Conservation (phyloP, 2,113 vertebrate genomes). For the Dascyllus trimaculatus region DNA sequence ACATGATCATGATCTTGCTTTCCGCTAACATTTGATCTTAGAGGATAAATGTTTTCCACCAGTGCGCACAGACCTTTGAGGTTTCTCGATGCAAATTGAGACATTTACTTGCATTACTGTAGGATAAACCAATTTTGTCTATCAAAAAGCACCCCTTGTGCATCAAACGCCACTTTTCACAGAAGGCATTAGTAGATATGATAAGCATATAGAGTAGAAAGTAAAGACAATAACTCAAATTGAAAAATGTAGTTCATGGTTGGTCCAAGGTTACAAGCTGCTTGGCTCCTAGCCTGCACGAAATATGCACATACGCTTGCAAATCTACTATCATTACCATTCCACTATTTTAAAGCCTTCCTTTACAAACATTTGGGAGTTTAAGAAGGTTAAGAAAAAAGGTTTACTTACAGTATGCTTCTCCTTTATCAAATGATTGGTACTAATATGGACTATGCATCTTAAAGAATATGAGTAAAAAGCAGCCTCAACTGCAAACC, state of each 20-base stretch:
- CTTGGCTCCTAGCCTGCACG: not conserved
- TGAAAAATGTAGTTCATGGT: not conserved
- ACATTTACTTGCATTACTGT: not conserved
- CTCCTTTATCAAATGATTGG: not conserved
- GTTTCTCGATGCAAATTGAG: not conserved
- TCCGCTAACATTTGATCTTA: too few relatives aligned
- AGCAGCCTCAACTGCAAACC: not conserved
- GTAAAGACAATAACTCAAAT: not conserved
- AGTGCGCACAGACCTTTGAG: too few relatives aligned
- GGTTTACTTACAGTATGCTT: not conserved
- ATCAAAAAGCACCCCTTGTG: not conserved
- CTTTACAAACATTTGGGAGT: not conserved
- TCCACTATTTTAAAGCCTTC: not conserved
- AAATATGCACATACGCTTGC: too few relatives aligned
- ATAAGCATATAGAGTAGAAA: not conserved
- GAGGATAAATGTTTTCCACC: too few relatives aligned
- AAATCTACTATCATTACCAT: not conserved
- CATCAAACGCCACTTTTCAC: conserved; percentile 2
- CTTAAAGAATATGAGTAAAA: not conserved
- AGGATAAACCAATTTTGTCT: not conserved
- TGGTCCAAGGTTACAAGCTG: not conserved
- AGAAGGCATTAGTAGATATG: not conserved
- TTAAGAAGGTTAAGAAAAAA: not conserved
- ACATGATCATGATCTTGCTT: too few relatives aligned
- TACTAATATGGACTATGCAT: not conserved